A percentile compares a stretch with the other conserved stretches of the same genome.
These are phyloP conservation scores for Catagonus wagneri DNA, from an alignment of 2,113 vertebrate species.

Conservation along the genomic window DNA sequence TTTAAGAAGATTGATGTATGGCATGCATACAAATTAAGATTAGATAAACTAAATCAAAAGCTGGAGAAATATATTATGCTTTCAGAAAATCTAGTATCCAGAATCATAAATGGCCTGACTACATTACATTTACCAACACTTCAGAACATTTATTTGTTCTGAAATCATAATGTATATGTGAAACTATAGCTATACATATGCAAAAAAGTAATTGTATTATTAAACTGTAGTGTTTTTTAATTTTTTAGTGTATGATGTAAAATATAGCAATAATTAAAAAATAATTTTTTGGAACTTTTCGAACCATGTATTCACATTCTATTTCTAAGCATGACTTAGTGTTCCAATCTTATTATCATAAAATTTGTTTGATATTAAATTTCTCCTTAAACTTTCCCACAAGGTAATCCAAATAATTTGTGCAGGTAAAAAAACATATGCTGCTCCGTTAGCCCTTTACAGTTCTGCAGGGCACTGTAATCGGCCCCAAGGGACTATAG, in stretches of 20 bases:
- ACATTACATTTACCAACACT: not conserved
- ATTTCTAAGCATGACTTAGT: not conserved
- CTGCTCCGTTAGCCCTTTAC: constrained; percentile 34
- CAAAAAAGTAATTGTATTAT: not conserved
- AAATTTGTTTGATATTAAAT: constrained; percentile 24
- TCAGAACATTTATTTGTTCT: not conserved
- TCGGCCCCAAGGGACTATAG: not conserved
- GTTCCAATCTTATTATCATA: constrained; percentile 1
- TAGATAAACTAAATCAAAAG: constrained; percentile 2
- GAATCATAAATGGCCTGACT: not conserved
- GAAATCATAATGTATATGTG: not conserved
- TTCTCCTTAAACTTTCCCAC: constrained; percentile 18
- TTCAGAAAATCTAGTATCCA: not conserved
- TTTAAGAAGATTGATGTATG: not conserved
- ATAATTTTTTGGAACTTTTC: not conserved
- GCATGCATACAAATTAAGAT: not conserved
- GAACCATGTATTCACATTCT: not conserved
- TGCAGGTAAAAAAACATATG: constrained; percentile 48
- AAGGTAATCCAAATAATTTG: constrained; percentile 33
- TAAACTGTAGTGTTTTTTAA: not conserved
- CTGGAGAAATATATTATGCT: not conserved
- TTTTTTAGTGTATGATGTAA: not conserved
- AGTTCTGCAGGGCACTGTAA: constrained; percentile 4
- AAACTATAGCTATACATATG: not conserved
- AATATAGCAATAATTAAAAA: not conserved